Evolutionary conservation across 2,797 vertebrate species (phyloP).

Genomic region (Pogoniulus pusillus): DNA sequence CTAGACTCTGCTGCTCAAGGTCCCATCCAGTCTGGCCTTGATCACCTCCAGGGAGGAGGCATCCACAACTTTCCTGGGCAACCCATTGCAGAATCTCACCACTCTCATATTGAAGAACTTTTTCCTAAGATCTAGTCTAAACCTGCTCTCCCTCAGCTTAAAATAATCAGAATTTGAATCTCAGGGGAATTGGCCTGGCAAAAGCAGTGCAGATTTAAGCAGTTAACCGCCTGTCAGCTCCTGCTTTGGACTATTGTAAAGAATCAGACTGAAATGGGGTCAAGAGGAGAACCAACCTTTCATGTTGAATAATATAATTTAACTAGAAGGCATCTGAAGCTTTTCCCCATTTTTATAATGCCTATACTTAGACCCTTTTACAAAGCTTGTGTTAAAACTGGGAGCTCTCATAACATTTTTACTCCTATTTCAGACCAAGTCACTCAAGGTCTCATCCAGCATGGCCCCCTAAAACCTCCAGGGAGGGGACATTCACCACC

Average conservation of each 20-base stretch:
- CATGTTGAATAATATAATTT: neutral
- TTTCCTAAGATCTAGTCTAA: no score
- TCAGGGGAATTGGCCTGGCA: neutral
- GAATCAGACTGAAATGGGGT: neutral
- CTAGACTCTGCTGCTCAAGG: no score
- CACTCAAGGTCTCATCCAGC: neutral
- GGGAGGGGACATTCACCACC: neutral
- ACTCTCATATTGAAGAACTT: no score
- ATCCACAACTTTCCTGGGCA: no score
- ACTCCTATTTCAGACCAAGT: neutral
- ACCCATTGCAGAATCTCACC: no score
- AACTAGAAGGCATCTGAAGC: neutral
- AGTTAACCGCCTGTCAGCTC: neutral
- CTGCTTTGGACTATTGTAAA: neutral
- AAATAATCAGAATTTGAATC: neutral
- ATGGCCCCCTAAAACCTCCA: no score
- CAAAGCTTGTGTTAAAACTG: neutral
- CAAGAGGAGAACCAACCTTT: neutral
- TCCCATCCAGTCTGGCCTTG: no score
- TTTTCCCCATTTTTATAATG: neutral
- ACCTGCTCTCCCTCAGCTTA: no score
- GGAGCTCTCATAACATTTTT: neutral
- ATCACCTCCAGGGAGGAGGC: no score
- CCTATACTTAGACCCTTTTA: neutral
- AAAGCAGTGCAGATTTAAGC: neutral